Base-by-base conservation (phyloP, 2,888 invertebrate genomes). In the Spilarctia lutea region DNA sequence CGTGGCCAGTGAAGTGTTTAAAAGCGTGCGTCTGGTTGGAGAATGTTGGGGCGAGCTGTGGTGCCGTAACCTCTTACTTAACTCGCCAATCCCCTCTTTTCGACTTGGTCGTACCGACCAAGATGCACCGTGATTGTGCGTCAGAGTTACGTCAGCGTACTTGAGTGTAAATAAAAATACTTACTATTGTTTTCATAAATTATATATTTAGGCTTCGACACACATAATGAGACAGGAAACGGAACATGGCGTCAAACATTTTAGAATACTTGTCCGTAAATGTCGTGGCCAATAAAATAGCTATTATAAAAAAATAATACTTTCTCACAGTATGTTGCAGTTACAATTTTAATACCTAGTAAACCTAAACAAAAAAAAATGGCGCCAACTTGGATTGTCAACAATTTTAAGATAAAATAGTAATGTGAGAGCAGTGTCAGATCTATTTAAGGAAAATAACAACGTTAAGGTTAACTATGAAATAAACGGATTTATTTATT, bases 51-150 rank as follows among this genome's bases (percentile, higher is more conserved):
- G 83, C 87, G 79, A 77, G 82, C 83, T 69, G 75, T 85, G 84
- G 90, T 94, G 94, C 92, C 89, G 93, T 94, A 95, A 96, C 94
- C 91, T 93, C 94, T 95, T 95, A 95, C 95, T 94, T 93, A 95
- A 95, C 92, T 87, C 83, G 72, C 74, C 86, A 86, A 89, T 87
- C 91, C 91, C 90, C 88, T 72, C 89, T 88, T 83, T 87, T 84
- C 75, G 75, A 79, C 78, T 81, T 73, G 76, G 77, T 75, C 74
- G 80, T 79, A 75, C 79, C 80, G 81, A 75, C 68, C 72, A 76
- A 75, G 72, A 74, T 81, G 83, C 79, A 83, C 81, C 56, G 83
- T 75, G 80, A 82, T 80, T 78, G 83, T 83, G 79, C 81, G 81
- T 78, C 79, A 78, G 74, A 77, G 85, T 89, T 89, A 89, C 89